These are phyloP conservation scores for Leuciscus idus DNA, from an alignment of 2,113 vertebrate species.

Conservation along the genomic window DNA sequence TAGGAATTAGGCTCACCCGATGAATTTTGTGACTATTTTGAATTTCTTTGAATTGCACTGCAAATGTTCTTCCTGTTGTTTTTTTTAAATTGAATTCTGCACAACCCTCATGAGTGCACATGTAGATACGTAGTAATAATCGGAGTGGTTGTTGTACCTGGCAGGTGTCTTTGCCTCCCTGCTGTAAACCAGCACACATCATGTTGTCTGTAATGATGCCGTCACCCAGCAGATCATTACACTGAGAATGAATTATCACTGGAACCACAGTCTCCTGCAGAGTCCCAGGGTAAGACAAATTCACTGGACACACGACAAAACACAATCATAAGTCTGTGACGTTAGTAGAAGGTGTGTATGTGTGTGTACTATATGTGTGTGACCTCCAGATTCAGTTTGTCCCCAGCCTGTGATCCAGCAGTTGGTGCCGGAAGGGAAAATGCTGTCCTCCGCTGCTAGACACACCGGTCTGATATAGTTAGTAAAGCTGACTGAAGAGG, in stretches of 20 bases:
- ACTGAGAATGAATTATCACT: neutral
- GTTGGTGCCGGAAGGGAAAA: constrained; percentile 15
- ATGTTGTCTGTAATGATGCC: constrained; percentile 26
- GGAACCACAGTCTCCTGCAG: constrained; percentile 39
- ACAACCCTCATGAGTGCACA: neutral
- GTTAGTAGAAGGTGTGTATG: neutral
- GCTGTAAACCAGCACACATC: constrained; percentile 32
- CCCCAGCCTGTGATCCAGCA: constrained; percentile 51
- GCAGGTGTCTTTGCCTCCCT: constrained; percentile 44
- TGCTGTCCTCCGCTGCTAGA: constrained; percentile 66
- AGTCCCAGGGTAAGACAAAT: constrained; percentile 5
- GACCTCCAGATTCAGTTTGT: constrained; percentile 27
- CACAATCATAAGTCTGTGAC: neutral
- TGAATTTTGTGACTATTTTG: too few species aligned
- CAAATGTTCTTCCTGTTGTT: too few species aligned
- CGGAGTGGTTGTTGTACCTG: constrained; percentile 28
- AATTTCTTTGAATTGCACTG: too few species aligned
- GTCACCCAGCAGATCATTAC: constrained; percentile 9
- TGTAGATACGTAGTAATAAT: neutral
- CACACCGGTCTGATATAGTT: constrained; percentile 72
- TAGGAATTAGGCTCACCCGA: too few species aligned
- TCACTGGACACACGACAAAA: constrained; percentile 22
- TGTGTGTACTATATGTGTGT: neutral
- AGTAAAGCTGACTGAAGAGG: constrained; percentile 15
- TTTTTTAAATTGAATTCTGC: too few species aligned